Conservation (phyloP, 1,140 invertebrate genomes). For the Euura saliciscinereae region DNA sequence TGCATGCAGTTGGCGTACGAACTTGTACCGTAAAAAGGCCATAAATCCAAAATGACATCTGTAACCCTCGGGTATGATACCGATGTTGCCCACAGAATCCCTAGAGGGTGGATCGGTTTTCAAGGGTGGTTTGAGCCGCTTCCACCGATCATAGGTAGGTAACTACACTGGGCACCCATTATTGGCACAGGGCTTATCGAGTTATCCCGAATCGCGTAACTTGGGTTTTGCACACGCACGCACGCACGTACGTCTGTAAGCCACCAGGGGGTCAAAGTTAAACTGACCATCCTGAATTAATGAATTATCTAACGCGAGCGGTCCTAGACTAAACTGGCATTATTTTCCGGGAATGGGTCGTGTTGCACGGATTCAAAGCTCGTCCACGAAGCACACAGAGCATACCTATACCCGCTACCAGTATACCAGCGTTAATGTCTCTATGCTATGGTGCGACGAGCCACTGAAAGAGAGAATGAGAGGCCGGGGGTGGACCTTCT, state of each 20-base stretch:
- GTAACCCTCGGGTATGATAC: background rate
- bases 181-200: slow-evolving; percentile 2
- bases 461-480: background rate
- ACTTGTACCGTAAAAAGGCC: background rate
- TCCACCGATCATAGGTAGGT: background rate
- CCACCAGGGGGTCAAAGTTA: background rate
- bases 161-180: background rate
- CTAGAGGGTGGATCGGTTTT: background rate
- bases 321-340: background rate
- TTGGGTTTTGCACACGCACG: background rate
- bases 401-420: background rate
- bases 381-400: background rate
- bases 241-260: background rate
- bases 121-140: background rate
- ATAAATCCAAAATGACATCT: background rate
- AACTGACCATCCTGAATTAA: background rate
- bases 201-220: background rate
- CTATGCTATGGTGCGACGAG: background rate
- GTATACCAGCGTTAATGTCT: slow-evolving; percentile 1
- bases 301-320: background rate
- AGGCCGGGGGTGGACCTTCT: slow-evolving; percentile 17
- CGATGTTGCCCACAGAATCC: background rate
- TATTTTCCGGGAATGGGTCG: background rate
- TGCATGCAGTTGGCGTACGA: slow-evolving; percentile 1
- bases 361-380: background rate